Evolutionary conservation across 35 echinoderm and acorn worm genomes (phyloP).

Genomic region (Apostichopus parvimensis): DNA sequence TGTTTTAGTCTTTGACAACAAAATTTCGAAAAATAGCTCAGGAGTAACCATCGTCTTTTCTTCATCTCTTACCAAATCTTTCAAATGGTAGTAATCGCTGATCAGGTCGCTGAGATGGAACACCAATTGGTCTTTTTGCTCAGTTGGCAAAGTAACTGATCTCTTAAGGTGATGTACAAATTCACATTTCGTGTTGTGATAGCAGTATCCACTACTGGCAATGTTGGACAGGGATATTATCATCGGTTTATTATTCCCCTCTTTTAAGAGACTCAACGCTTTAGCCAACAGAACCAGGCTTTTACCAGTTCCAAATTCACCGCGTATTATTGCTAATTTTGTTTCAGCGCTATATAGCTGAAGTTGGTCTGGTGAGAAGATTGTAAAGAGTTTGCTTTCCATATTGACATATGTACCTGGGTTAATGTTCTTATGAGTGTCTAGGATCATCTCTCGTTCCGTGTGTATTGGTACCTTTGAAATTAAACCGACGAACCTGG

Average conservation of each 20-base stretch:
- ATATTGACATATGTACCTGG: too few relatives aligned
- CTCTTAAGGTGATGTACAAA: background rate
- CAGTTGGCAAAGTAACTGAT: background rate
- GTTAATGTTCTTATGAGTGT: too few relatives aligned
- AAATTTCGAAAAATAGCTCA: background rate
- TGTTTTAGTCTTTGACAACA: background rate
- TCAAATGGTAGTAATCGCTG: background rate
- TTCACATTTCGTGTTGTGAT: constrained; percentile 21
- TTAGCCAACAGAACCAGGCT: constrained; percentile 15
- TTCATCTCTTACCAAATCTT: background rate
- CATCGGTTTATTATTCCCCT: background rate
- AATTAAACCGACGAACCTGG: too few relatives aligned
- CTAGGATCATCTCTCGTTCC: too few relatives aligned
- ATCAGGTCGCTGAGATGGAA: background rate
- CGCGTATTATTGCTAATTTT: constrained; percentile 7
- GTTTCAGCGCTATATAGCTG: too few relatives aligned
- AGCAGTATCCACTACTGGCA: constrained; percentile 1
- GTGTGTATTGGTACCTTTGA: too few relatives aligned
- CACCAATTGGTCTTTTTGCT: background rate
- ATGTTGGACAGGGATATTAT: constrained; percentile 2
- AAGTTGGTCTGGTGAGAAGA: too few relatives aligned
- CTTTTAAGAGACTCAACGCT: background rate
- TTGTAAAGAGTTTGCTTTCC: too few relatives aligned
- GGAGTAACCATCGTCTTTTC: constrained; percentile 1
- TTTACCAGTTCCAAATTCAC: constrained; percentile 26